Base-by-base conservation (phyloP, 1,140 invertebrate species). In the Bombus sylvicola region DNA sequence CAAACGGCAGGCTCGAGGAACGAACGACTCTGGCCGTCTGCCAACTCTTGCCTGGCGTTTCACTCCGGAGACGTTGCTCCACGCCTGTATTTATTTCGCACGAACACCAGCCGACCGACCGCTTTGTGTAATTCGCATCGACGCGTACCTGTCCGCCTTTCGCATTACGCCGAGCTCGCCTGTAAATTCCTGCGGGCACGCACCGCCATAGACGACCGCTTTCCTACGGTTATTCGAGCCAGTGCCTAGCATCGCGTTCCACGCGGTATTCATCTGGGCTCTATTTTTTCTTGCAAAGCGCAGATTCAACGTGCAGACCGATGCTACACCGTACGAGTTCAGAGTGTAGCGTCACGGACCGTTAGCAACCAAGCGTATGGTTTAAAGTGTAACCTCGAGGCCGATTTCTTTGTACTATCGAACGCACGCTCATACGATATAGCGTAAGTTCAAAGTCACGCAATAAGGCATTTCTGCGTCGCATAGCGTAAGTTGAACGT, bases 51-150 rank as follows among this genome's bases (percentile, higher is more conserved):
- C 84, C 77, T 81, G 81, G 41, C 76, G 72, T 84, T 87, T 74
- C 64, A 76, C 78, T 81, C 47, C 57, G 87, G 77, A 88, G 88
- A 88, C 88, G 88, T 88, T 88, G 68, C 83, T 72, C 79, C 76
- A 71, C 64, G 71, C 73, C 53, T 66, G 77, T 84, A 79, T 74
- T 73, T 68, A 73, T 79, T 71, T 76, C 78, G 53, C 59, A 69
- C 71, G 75, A 68, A n/a, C 10, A 47, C 37, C 3, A 43, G 41
- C 3, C 41, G 25, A 5, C 59, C 28, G 39, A 39, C n/a, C n/a
- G 47, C 39, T 57, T 28, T 72, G 53, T 77, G 41, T 77, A 85
- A 75, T 80, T 85, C 71, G 18, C 77, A 75, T 89, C 87, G 59
- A 81, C 75, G 87, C 12, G 28, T 47, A 85, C 77, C 87, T 83